These are phyloP conservation scores for Pammene fasciana DNA, from an alignment of 2,888 invertebrate species.

Conservation along the genomic window DNA sequence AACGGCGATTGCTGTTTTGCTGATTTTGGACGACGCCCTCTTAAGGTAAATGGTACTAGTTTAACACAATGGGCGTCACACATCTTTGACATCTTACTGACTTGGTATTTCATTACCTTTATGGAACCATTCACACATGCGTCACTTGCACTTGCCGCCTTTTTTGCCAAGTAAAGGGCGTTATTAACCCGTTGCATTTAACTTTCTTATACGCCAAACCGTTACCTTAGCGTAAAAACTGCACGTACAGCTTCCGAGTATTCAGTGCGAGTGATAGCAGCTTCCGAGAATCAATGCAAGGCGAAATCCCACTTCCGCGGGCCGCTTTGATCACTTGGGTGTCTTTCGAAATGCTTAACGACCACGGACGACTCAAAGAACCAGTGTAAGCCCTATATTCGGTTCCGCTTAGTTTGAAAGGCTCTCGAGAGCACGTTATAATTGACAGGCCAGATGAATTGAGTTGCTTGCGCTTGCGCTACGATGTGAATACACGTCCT, in stretches of 20 bases:
- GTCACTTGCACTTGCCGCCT: background rate
- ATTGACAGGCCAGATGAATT: background rate
- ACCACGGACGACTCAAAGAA: background rate
- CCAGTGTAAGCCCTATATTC: background rate
- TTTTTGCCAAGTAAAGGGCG: background rate
- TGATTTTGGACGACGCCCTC: too few species aligned
- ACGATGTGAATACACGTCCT: conserved; percentile 22
- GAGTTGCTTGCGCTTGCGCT: background rate
- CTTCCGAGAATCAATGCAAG: conserved; percentile 69
- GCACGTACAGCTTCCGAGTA: conserved; percentile 60
- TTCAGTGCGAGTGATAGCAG: conserved; percentile 53
- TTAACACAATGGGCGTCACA: too few species aligned
- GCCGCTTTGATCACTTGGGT: conserved; percentile 54
- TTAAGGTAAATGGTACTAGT: too few species aligned
- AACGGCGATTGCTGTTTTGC: too few species aligned
- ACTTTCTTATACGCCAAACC: conserved; percentile 13
- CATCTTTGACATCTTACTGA: background rate
- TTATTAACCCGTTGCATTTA: conserved; percentile 23
- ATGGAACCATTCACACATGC: background rate
- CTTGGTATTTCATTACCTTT: background rate
- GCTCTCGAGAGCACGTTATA: background rate
- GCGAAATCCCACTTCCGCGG: conserved; percentile 61
- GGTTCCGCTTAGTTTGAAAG: background rate
- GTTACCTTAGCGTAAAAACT: conserved; percentile 53
- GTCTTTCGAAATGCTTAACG: background rate